Conservation (phyloP, 2,797 vertebrate genomes). For the Esox lucius region DNA sequence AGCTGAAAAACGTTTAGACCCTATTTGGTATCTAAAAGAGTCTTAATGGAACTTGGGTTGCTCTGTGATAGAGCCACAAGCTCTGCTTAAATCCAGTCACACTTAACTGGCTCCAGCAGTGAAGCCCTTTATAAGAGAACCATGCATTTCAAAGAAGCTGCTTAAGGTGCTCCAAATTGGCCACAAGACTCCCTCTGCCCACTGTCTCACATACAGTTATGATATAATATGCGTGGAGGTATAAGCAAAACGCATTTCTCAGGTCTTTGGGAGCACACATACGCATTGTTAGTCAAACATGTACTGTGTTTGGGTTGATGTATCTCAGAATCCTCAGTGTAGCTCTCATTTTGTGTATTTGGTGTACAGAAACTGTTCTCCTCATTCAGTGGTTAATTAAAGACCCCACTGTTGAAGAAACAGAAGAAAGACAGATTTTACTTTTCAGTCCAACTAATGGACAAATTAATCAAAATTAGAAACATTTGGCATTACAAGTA, state of each 20-base stretch:
- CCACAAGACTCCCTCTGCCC: slow-evolving; percentile 22
- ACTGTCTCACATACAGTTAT: slow-evolving; percentile 7
- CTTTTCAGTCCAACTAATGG: too few relatives aligned
- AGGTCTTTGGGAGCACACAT: background rate
- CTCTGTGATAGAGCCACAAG: slow-evolving; percentile 36
- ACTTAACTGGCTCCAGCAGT: slow-evolving; percentile 43
- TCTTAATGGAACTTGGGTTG: slow-evolving; percentile 36
- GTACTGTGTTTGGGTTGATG: background rate
- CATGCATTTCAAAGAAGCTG: slow-evolving; percentile 51
- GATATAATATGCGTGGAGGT: slow-evolving; percentile 11
- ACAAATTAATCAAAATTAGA: too few relatives aligned
- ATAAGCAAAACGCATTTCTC: background rate
- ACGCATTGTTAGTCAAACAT: background rate
- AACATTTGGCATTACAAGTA: too few relatives aligned
- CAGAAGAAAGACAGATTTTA: too few relatives aligned
- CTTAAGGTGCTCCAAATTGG: slow-evolving; percentile 34
- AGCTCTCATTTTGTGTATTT: background rate
- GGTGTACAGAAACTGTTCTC: background rate
- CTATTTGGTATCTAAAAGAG: slow-evolving; percentile 46
- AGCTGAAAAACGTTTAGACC: slow-evolving; percentile 55
- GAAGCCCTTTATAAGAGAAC: slow-evolving; percentile 37
- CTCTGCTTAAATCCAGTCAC: slow-evolving; percentile 57
- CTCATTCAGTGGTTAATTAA: too few relatives aligned
- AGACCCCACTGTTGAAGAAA: too few relatives aligned
- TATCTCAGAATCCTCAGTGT: background rate